Conservation (phyloP, 2,113 vertebrate species). For the Sander lucioperca region DNA sequence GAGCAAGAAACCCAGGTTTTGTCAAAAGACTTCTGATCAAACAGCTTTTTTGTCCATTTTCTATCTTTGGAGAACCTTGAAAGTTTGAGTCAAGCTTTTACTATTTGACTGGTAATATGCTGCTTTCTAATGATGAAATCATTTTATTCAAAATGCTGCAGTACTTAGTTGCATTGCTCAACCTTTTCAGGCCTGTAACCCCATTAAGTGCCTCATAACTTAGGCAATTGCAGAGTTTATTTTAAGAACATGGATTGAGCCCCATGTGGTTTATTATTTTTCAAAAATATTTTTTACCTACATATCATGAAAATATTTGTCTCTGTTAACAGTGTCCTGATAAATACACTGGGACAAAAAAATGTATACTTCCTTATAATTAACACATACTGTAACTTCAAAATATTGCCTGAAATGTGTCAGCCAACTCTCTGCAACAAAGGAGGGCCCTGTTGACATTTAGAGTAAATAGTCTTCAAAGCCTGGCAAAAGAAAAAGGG, state of each 20-base stretch:
- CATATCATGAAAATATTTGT: neutral
- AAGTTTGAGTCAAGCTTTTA: neutral
- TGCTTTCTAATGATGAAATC: neutral
- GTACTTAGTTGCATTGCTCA: no score
- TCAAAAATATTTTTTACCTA: neutral
- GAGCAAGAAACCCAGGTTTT: neutral
- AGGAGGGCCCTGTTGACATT: conserved; percentile 7
- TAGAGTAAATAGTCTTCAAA: conserved; percentile 32
- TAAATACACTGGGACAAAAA: neutral
- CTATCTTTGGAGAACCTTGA: neutral
- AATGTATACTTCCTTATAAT: neutral
- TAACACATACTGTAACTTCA: conserved; percentile 5
- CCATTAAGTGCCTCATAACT: neutral
- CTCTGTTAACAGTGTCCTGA: neutral
- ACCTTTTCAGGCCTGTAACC: neutral
- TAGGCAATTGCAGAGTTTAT: neutral
- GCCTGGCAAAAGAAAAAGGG: conserved; percentile 37
- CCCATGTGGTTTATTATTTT: neutral
- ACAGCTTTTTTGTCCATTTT: neutral
- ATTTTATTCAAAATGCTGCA: neutral
- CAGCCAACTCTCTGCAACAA: conserved; percentile 2
- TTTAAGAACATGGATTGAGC: neutral
- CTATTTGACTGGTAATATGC: conserved; percentile 1
- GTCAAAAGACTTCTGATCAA: neutral
- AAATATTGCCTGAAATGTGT: conserved; percentile 4